A percentile compares a stretch with the other conserved stretches of the same genome.
Conservation (phyloP, 2,888 invertebrate genomes). For the Acrobasis repandana region DNA sequence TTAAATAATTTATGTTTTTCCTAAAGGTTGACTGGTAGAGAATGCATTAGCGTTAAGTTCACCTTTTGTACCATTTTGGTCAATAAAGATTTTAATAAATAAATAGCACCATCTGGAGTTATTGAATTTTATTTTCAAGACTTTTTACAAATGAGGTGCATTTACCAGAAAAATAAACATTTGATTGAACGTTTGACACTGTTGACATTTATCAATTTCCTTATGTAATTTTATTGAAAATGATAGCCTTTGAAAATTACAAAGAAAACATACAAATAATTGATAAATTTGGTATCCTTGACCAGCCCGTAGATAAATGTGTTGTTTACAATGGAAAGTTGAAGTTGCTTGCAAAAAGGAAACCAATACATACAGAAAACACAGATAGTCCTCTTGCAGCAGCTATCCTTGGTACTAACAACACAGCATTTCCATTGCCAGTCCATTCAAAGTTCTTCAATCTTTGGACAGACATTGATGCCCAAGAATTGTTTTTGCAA, state of each 20-base stretch:
- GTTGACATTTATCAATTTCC: conserved; percentile 5
- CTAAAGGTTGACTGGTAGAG: too few species aligned
- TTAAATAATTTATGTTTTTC: too few species aligned
- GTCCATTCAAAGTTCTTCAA: conserved; percentile 43
- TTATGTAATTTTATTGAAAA: conserved; percentile 32
- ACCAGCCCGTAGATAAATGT: conserved; percentile 43
- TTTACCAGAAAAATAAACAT: conserved; percentile 7
- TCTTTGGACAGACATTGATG: conserved; percentile 78
- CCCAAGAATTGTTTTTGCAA: conserved; percentile 72
- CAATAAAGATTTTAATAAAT: too few species aligned
- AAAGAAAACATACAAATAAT: conserved; percentile 47
- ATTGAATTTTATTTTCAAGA: too few species aligned
- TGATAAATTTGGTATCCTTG: conserved; percentile 49
- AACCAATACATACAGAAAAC: conserved; percentile 28
- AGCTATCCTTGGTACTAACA: conserved; percentile 62
- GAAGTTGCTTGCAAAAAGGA: conserved; percentile 37
- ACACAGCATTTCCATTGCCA: conserved; percentile 58
- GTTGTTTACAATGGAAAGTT: conserved; percentile 47
- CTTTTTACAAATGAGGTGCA: conserved; percentile 20
- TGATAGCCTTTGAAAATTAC: conserved; percentile 47
- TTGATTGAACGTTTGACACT: conserved; percentile 25
- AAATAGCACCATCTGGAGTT: too few species aligned
- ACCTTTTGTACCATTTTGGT: too few species aligned
- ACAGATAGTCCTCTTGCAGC: conserved; percentile 51
- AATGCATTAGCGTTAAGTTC: too few species aligned